phyloP scores from a whole-genome alignment of 2,797 vertebrate genomes.

The Oreochromis mossambicus region DNA sequence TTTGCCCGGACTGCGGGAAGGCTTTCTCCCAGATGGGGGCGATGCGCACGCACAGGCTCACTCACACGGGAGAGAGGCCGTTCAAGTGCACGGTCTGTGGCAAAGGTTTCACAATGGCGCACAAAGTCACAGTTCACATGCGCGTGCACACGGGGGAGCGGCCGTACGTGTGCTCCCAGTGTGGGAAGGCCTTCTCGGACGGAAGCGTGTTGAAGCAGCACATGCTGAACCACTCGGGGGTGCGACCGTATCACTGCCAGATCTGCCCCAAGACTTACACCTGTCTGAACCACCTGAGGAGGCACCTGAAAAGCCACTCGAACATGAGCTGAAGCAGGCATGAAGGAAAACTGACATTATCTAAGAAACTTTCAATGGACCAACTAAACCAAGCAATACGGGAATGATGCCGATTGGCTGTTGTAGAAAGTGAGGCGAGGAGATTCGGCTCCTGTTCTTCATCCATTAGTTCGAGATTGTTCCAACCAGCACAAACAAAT shows the following conservation, averaged over 20 bases:
- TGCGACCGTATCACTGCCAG: slow-evolving; percentile 74
- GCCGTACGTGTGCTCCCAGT: slow-evolving; percentile 72
- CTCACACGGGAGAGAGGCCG: slow-evolving; percentile 71
- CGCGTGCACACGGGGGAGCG: slow-evolving; percentile 71
- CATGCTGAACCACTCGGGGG: slow-evolving; percentile 75
- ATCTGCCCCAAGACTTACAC: slow-evolving; percentile 77
- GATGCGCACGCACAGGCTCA: slow-evolving; percentile 74
- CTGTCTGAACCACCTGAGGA: slow-evolving; percentile 74
- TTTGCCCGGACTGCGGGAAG: slow-evolving; percentile 73
- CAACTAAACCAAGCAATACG: slow-evolving; percentile 29
- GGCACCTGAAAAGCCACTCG: slow-evolving; percentile 74
- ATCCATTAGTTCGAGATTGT: background rate
- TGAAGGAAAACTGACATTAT: background rate
- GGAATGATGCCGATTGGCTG: background rate
- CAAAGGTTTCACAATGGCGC: slow-evolving; percentile 74
- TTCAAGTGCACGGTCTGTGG: slow-evolving; percentile 73
- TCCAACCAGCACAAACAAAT: slow-evolving; percentile 6
- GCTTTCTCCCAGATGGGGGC: slow-evolving; percentile 75
- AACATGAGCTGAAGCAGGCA: slow-evolving; percentile 52
- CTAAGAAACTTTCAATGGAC: background rate
- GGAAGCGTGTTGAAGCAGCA: slow-evolving; percentile 75
- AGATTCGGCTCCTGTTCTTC: background rate
- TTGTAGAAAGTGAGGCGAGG: background rate
- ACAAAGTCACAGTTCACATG: slow-evolving; percentile 75
- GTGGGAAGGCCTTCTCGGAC: slow-evolving; percentile 73